These are phyloP conservation scores for Merodon equestris DNA, from an alignment of 2,888 invertebrate genomes.

Conservation along the genomic window DNA sequence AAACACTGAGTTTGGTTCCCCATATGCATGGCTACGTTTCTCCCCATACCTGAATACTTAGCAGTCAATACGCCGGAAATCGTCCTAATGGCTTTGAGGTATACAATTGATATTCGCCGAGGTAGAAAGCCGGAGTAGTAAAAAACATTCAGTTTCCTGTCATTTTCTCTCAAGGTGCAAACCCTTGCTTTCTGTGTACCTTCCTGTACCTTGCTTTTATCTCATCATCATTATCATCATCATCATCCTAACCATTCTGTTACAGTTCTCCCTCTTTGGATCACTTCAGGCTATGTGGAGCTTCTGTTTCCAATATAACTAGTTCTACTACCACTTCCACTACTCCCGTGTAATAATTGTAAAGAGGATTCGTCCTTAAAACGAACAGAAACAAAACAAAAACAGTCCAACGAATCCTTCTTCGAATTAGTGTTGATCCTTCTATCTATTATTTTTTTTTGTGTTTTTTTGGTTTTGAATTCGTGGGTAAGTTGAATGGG, in stretches of 20 bases:
- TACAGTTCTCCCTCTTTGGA: too few species aligned
- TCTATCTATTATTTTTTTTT: background rate
- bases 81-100: slow-evolving; percentile 57
- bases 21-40: background rate
- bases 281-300: too few species aligned
- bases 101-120: slow-evolving; percentile 39
- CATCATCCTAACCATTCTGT: too few species aligned
- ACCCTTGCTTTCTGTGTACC: slow-evolving; percentile 6
- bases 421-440: background rate
- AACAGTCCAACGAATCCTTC: too few species aligned
- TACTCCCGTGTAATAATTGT: too few species aligned
- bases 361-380: too few species aligned
- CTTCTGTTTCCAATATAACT: too few species aligned
- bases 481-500: background rate
- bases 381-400: too few species aligned
- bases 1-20: background rate
- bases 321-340: too few species aligned
- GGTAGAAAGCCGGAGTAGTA: background rate
- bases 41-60: too few species aligned
- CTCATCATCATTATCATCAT: too few species aligned
- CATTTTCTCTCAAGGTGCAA: slow-evolving; percentile 41
- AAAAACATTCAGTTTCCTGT: slow-evolving; percentile 40
- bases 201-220: background rate
- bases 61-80: slow-evolving; percentile 31
- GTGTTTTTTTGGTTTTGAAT: background rate